Percentiles rank a stretch among this genome's conserved stretches.
Evolutionary conservation across 2,113 vertebrate species (phyloP).

Genomic region (Ictalurus furcatus): DNA sequence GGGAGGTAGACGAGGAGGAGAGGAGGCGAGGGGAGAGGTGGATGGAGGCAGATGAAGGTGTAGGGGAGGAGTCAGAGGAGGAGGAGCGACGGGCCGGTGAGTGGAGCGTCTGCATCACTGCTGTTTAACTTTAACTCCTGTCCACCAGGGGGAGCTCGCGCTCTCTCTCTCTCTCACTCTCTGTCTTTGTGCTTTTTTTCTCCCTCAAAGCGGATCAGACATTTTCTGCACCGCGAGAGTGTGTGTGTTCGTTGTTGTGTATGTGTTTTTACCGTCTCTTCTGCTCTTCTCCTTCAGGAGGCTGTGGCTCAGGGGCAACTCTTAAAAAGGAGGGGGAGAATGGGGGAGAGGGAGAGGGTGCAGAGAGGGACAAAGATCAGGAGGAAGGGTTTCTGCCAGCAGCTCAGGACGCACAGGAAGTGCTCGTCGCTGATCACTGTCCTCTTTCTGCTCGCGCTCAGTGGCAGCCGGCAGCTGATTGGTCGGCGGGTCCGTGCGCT

Average conservation of each 20-base stretch:
- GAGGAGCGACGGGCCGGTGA: slow-evolving; percentile 51
- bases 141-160: slow-evolving; percentile 24
- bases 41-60: slow-evolving; percentile 71
- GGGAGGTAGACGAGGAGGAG: slow-evolving; percentile 58
- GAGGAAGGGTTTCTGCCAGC: slow-evolving; percentile 26
- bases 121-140: slow-evolving; percentile 53
- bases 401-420: slow-evolving; percentile 30
- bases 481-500: slow-evolving; percentile 57
- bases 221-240: slow-evolving; percentile 38
- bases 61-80: slow-evolving; percentile 62
- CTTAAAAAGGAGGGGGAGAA: slow-evolving; percentile 48
- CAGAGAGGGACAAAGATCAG: slow-evolving; percentile 51
- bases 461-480: slow-evolving; percentile 59
- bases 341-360: slow-evolving; percentile 38
- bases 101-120: slow-evolving; percentile 55
- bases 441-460: slow-evolving; percentile 51
- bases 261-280: slow-evolving; percentile 48
- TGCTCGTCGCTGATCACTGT: neutral
- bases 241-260: slow-evolving; percentile 32
- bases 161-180: slow-evolving; percentile 3
- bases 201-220: slow-evolving; percentile 30
- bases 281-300: slow-evolving; percentile 53
- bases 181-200: slow-evolving; percentile 20
- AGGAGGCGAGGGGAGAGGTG: slow-evolving; percentile 70
- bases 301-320: slow-evolving; percentile 52